phyloP scores from a whole-genome alignment of 2,113 vertebrate species.

The Natator depressus region DNA sequence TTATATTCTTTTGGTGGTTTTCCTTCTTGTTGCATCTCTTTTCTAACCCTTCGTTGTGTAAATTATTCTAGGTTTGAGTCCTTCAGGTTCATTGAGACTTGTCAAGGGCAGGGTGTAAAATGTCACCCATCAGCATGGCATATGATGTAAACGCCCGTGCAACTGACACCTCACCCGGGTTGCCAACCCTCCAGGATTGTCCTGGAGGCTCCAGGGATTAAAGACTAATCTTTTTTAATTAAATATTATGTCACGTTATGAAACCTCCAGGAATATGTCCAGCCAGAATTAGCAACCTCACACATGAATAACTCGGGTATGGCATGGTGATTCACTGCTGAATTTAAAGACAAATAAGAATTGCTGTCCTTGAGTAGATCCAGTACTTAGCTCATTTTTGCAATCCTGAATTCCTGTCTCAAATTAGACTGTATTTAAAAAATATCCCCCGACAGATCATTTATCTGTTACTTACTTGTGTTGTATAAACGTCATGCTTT shows the following conservation, averaged over 20 bases:
- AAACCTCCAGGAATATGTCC: too few relatives aligned
- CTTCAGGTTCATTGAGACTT: conserved; percentile 39
- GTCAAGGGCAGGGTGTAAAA: conserved; percentile 73
- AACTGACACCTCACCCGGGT: conserved; percentile 59
- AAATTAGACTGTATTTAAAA: neutral
- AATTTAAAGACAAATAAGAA: conserved; percentile 51
- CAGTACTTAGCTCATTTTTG: neutral
- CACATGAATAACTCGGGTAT: conserved; percentile 33
- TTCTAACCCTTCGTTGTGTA: neutral
- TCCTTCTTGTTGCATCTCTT: neutral
- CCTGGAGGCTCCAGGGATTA: too few relatives aligned
- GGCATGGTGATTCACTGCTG: conserved; percentile 34
- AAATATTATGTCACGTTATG: too few relatives aligned
- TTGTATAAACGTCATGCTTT: neutral
- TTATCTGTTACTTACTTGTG: neutral
- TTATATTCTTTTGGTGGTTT: neutral
- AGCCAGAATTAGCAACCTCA: neutral
- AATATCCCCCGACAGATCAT: neutral
- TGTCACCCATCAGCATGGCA: conserved; percentile 60
- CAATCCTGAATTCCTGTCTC: neutral
- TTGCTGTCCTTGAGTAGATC: neutral
- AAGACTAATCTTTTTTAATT: too few relatives aligned
- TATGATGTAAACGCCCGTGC: conserved; percentile 63
- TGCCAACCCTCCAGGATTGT: too few relatives aligned
- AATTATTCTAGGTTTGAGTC: conserved; percentile 5